These are phyloP conservation scores for Myathropa florea DNA, from an alignment of 2,888 invertebrate species.

Conservation along the genomic window DNA sequence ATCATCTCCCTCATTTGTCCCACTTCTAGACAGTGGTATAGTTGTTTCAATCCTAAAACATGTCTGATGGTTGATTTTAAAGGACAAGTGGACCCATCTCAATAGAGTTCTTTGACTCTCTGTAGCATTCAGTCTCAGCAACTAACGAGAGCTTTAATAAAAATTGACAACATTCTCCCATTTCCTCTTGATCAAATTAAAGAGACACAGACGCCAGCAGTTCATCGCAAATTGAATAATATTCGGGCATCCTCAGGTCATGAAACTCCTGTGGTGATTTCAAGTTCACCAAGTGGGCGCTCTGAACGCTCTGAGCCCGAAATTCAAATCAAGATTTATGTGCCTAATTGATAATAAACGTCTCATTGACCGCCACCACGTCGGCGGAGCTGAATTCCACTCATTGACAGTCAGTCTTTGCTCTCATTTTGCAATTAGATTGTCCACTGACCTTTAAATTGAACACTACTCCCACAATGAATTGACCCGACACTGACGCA, in stretches of 20 bases:
- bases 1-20: too few relatives aligned
- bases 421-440: conserved; percentile 44
- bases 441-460: conserved; percentile 48
- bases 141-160: too few relatives aligned
- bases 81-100: too few relatives aligned
- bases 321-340: not conserved
- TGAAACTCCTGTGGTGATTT: not conserved
- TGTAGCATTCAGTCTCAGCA: too few relatives aligned
- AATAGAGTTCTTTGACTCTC: too few relatives aligned
- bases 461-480: conserved; percentile 44
- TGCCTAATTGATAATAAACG: not conserved
- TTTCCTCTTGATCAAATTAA: not conserved
- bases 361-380: not conserved
- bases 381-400: not conserved
- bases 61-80: too few relatives aligned
- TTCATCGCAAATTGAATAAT: not conserved
- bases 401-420: not conserved
- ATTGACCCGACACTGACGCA: conserved; percentile 11
- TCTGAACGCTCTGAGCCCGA: not conserved
- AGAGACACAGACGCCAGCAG: not conserved
- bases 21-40: too few relatives aligned
- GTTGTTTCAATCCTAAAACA: too few relatives aligned
- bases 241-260: not conserved
- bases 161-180: too few relatives aligned
- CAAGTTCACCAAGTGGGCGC: not conserved